Evolutionary conservation across 1,140 invertebrate species (phyloP).

Genomic region (Lepidurus couesii): DNA sequence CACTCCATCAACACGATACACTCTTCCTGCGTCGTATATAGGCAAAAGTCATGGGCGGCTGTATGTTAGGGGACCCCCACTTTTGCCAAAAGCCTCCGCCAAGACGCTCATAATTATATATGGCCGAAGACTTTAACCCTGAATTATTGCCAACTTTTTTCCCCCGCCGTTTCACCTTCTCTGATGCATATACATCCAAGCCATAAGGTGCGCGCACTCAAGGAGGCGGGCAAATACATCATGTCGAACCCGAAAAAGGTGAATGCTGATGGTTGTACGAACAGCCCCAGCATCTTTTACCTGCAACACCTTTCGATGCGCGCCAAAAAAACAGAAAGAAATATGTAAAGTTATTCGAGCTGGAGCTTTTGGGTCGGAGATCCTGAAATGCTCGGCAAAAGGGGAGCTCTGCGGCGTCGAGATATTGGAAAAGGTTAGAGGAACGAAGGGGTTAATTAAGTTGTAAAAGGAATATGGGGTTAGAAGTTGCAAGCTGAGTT

Average conservation of each 20-base stretch:
- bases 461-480: not conserved
- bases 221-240: slow-evolving; percentile 5
- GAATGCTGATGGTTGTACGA: slow-evolving; percentile 2
- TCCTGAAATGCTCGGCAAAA: too few relatives aligned
- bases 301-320: not conserved
- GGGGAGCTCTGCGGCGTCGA: too few relatives aligned
- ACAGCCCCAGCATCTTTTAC: not conserved
- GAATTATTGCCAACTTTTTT: not conserved
- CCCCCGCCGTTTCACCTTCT: too few relatives aligned
- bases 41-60: not conserved
- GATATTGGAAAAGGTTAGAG: not conserved
- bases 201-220: not conserved
- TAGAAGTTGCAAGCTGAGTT: not conserved
- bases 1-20: slow-evolving; percentile 3
- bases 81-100: slow-evolving; percentile 21
- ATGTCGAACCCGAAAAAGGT: slow-evolving; percentile 9
- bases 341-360: not conserved
- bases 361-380: not conserved
- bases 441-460: slow-evolving; percentile 9
- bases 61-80: not conserved
- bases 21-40: not conserved
- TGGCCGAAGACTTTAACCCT: slow-evolving; percentile 14
- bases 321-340: not conserved
- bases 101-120: slow-evolving; percentile 16
- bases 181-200: too few relatives aligned